Base-by-base conservation (phyloP, 2,888 invertebrate species). In the Eudemis profundana region DNA sequence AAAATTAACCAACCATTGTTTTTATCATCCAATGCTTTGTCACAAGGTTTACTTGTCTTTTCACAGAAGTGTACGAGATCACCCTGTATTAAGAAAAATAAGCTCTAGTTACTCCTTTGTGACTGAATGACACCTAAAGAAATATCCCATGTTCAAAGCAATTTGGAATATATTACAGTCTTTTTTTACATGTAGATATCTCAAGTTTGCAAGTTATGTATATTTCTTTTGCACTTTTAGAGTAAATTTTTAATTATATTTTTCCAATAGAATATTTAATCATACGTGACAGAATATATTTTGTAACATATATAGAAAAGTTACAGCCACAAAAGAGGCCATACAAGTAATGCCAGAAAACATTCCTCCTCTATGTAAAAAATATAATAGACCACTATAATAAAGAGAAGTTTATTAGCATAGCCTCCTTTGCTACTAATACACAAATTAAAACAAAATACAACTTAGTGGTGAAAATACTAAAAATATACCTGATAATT, bases 401-500 rank as follows among this genome's bases (percentile, higher is more conserved):
- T 79, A 82, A 47, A 17, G 49, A 23, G 2, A 14, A 3, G 5
- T 44, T 44, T 14, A 29, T 33, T 29, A 33, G 62, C 72, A 76
- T 76, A 75, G 73, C 78, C 77, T 77, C 77, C 72, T 75, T 77
- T 77, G 72, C 64, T 19, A 64, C 46, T 59, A 29, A 1, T 17
- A 53, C 33, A 19, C 21, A 17, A 27, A 36, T 38, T 50, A 40
- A 12, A 7, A 21, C 15, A 29, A 56, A 42, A 51, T 49, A 33
- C 7, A 54, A 38, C 47, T n/a, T n/a, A n/a, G n/a, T n/a, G n/a
- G n/a, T 29, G 50, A 51, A 33, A 33, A 33, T 0, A 8, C 10
- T 5, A 10, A 17, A 27, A 60, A 33, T 61, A 83, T 92, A 96
- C 96, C 92, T 96, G 93, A 87, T 96, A 96, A 85, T 96, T 96